Evolutionary conservation across 64 coral and sea anemone genomes (phyloP).

Genomic region (Stichodactyla mertensii): DNA sequence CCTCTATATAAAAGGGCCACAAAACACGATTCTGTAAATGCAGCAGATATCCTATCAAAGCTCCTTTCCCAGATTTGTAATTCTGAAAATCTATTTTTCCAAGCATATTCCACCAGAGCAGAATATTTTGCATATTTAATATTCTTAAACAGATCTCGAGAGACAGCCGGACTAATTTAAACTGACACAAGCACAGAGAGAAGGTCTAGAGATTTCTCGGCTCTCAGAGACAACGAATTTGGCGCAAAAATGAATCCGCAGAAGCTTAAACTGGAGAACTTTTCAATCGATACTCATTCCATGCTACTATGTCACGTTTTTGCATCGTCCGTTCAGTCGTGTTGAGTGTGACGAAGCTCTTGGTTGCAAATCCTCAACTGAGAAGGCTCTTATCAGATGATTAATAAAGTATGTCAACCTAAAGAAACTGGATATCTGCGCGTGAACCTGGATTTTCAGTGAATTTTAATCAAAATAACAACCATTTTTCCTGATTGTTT

Average conservation of each 20-base stretch:
- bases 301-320: no score
- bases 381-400: background rate
- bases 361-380: background rate
- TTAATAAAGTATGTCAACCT: background rate
- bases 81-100: background rate
- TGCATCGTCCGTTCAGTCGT: no score
- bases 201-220: background rate
- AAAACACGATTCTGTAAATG: background rate
- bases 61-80: background rate
- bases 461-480: no score
- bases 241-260: background rate
- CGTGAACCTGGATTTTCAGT: background rate
- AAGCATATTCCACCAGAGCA: background rate
- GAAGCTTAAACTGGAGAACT: no score
- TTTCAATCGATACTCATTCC: no score
- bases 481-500: no score
- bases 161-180: background rate
- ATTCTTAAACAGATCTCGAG: background rate
- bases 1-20: no score
- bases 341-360: no score
- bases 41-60: background rate
- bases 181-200: background rate
- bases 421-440: background rate
- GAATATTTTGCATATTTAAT: background rate
- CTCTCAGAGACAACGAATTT: background rate